Percentiles rank a stretch among this genome's conserved stretches.
Evolutionary conservation across 2,113 vertebrate genomes (phyloP).

Genomic region (Arvicanthis niloticus): DNA sequence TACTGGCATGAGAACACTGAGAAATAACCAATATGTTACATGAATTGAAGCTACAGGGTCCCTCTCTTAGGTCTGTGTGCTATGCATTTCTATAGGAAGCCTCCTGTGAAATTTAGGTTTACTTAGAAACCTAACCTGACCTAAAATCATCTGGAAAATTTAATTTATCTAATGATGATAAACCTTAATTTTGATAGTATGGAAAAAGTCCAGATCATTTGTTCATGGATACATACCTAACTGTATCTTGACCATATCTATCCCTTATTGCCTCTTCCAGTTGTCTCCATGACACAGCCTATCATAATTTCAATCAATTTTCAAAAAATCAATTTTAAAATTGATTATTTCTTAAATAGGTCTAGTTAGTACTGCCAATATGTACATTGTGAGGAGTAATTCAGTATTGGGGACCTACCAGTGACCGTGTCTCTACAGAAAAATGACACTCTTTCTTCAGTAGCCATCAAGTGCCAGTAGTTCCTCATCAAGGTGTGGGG

Average conservation of each 20-base stretch:
- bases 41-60: background rate
- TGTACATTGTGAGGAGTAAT: background rate
- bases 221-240: background rate
- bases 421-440: background rate
- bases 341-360: background rate
- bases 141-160: background rate
- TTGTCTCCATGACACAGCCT: background rate
- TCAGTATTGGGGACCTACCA: background rate
- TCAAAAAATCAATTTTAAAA: background rate
- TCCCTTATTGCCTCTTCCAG: background rate
- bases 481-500: background rate
- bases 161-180: background rate
- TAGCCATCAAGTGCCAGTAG: background rate
- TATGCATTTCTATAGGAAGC: background rate
- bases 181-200: background rate
- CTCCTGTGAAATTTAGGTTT: background rate
- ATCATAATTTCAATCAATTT: background rate
- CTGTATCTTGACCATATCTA: background rate
- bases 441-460: background rate
- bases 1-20: slow-evolving; percentile 38
- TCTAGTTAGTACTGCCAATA: background rate
- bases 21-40: background rate
- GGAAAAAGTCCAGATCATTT: background rate
- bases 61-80: background rate
- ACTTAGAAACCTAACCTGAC: background rate